These are phyloP conservation scores for Whitmania pigra DNA, from an alignment of 1,140 invertebrate genomes.

Conservation along the genomic window DNA sequence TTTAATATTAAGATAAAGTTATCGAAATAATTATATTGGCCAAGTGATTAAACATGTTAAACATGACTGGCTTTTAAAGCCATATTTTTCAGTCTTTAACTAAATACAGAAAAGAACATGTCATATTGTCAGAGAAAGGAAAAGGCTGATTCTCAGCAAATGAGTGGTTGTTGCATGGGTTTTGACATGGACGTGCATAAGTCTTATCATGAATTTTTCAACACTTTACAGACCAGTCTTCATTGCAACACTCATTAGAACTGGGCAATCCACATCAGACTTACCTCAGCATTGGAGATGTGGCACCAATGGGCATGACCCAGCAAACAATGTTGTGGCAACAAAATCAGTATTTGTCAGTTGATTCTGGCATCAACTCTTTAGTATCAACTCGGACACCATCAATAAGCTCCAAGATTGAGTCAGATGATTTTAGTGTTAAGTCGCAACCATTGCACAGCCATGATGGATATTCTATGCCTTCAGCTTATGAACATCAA, in stretches of 20 bases:
- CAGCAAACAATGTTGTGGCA: conserved; percentile 88
- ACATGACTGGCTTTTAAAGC: too few species aligned
- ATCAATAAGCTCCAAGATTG: conserved; percentile 50
- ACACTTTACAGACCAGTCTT: too few species aligned
- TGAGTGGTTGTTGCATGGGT: too few species aligned
- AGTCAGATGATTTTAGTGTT: not conserved
- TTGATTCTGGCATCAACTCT: conserved; percentile 89
- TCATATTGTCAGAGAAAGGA: too few species aligned
- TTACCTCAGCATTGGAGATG: conserved; percentile 29
- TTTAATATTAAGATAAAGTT: too few species aligned
- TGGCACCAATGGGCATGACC: conserved; percentile 34
- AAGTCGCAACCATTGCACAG: conserved; percentile 67
- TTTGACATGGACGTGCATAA: too few species aligned
- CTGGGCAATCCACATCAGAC: not conserved
- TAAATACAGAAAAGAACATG: too few species aligned
- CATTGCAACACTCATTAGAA: not conserved
- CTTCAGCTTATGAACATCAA: conserved; percentile 79
- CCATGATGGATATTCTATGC: conserved; percentile 67
- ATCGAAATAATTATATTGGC: too few species aligned
- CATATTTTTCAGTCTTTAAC: too few species aligned
- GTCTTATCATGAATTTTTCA: too few species aligned
- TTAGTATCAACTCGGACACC: conserved; percentile 82
- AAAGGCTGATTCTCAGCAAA: too few species aligned
- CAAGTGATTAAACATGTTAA: too few species aligned
- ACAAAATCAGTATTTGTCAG: conserved; percentile 79